Percentiles rank a stretch among this genome's conserved stretches.
Evolutionary conservation across 2,888 invertebrate species (phyloP).

Genomic region (Leptopterna dolabrata): DNA sequence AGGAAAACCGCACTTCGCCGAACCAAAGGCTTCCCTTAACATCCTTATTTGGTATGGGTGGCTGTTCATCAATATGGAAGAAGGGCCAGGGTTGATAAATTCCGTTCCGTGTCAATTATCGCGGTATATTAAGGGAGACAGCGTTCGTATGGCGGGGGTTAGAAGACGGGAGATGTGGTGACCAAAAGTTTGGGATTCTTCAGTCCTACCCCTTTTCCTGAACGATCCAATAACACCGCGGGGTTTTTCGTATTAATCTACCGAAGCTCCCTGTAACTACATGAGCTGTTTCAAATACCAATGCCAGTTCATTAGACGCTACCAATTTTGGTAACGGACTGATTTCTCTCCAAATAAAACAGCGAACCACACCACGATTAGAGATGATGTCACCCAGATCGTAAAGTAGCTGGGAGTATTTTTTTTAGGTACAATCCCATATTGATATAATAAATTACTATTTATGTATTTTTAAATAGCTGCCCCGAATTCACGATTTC

Average conservation of each 20-base stretch:
- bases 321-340: not conserved
- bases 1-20: not conserved
- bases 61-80: not conserved
- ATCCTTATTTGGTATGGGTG: not conserved
- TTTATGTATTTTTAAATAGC: too few species aligned
- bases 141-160: not conserved
- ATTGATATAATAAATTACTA: too few species aligned
- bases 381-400: too few species aligned
- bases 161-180: not conserved
- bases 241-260: not conserved
- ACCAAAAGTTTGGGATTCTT: conserved; percentile 19
- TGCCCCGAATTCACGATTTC: too few species aligned
- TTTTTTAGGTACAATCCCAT: too few species aligned
- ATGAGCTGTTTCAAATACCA: not conserved
- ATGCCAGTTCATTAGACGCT: not conserved
- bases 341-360: too few species aligned
- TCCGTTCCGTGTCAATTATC: not conserved
- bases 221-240: not conserved
- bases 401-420: too few species aligned
- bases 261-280: not conserved
- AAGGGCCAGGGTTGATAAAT: conserved; percentile 10
- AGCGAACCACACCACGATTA: too few species aligned
- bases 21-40: not conserved
- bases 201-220: not conserved
- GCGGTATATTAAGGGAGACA: conserved; percentile 13